Evolutionary conservation across 2,113 vertebrate genomes (phyloP).

Genomic region (Alaudala cheleensis): DNA sequence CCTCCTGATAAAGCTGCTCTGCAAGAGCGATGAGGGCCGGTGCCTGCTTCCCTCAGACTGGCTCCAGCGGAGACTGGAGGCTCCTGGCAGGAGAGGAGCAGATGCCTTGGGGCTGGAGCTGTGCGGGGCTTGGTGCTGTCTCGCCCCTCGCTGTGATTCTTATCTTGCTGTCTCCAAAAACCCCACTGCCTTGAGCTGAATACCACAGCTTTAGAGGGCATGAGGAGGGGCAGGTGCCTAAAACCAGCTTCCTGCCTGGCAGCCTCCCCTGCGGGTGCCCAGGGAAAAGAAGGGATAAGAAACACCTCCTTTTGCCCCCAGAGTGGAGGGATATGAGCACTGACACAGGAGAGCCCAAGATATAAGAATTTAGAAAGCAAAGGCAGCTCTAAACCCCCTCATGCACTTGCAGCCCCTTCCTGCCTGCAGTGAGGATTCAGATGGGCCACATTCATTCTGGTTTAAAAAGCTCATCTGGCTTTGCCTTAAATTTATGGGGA

Average conservation of each 20-base stretch:
- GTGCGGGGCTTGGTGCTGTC: not conserved
- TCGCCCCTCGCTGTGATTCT: fast-evolving
- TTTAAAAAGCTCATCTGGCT: conserved; percentile 37
- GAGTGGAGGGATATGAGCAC: not conserved
- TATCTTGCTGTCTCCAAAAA: not conserved
- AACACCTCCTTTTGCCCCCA: not conserved
- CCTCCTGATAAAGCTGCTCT: conserved; percentile 25
- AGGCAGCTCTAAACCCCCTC: not conserved
- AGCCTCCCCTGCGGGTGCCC: not conserved
- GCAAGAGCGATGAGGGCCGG: not conserved
- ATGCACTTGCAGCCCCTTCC: not conserved
- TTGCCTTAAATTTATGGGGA: conserved; percentile 15
- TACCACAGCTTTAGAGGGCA: not conserved
- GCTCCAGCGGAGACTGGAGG: not conserved
- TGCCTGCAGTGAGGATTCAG: not conserved
- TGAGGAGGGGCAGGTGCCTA: not conserved
- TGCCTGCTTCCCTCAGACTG: not conserved
- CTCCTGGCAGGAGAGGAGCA: not conserved
- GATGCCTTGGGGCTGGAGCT: not conserved
- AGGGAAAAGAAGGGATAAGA: not conserved
- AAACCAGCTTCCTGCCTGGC: not conserved
- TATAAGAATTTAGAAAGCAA: not conserved
- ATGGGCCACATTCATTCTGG: not conserved
- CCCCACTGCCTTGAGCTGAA: not conserved
- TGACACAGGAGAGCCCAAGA: not conserved